These are phyloP conservation scores for Agelastica alni DNA, from an alignment of 2,888 invertebrate genomes.

Conservation along the genomic window DNA sequence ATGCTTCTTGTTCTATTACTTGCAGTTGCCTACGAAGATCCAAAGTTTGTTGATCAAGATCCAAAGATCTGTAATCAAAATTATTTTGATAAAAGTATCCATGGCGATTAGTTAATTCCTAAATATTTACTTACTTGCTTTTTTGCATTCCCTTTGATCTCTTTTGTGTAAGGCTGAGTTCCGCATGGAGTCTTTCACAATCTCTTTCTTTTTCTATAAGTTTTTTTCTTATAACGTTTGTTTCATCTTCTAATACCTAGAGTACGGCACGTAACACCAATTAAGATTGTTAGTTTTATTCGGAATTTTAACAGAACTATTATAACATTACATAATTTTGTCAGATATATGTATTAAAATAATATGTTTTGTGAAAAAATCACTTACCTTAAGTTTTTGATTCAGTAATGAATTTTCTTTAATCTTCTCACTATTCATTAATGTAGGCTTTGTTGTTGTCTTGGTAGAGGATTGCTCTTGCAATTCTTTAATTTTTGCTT, in stretches of 20 bases:
- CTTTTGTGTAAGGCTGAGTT: conserved; percentile 67
- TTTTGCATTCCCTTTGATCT: conserved; percentile 65
- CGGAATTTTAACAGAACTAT: too few relatives aligned
- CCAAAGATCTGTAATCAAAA: conserved; percentile 60
- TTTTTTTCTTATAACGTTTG: conserved; percentile 73
- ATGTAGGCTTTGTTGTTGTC: conserved; percentile 44
- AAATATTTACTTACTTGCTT: conserved; percentile 63
- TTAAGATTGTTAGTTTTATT: too few relatives aligned
- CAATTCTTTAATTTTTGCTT: conserved; percentile 76
- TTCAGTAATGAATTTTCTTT: conserved; percentile 61
- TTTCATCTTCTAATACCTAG: conserved; percentile 72
- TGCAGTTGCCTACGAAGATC: conserved; percentile 76
- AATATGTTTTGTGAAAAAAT: too few relatives aligned
- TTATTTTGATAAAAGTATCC: conserved; percentile 15
- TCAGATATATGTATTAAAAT: too few relatives aligned
- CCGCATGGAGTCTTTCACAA: conserved; percentile 75
- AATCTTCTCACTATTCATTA: conserved; percentile 50
- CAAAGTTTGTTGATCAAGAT: conserved; percentile 66
- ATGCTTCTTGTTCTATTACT: conserved; percentile 77
- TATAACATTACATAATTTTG: too few relatives aligned
- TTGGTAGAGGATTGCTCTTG: conserved; percentile 69
- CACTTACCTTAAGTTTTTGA: conserved; percentile 67
- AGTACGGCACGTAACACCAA: too few relatives aligned
- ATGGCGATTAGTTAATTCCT: neutral
- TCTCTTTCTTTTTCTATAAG: conserved; percentile 82